phyloP scores from a whole-genome alignment of 2,888 invertebrate genomes.

The Hanleya hanleyi region DNA sequence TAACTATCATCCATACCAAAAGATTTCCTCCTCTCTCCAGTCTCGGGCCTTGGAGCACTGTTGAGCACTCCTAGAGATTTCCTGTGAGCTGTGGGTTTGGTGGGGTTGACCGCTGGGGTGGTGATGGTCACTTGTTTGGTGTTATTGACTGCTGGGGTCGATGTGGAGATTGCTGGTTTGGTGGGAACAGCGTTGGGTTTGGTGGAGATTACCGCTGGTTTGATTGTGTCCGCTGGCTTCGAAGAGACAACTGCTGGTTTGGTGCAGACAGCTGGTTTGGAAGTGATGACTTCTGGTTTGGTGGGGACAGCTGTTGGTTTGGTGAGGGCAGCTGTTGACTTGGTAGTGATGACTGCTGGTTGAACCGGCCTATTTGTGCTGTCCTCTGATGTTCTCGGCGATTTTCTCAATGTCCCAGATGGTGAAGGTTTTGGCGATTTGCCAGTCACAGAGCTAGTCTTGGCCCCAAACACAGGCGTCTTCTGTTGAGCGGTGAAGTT shows the following conservation, averaged over 20 bases:
- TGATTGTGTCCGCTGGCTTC: too few relatives aligned
- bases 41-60: not conserved
- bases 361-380: too few relatives aligned
- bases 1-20: not conserved
- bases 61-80: not conserved
- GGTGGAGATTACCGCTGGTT: not conserved
- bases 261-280: too few relatives aligned
- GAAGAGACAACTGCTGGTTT: too few relatives aligned
- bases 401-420: too few relatives aligned
- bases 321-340: too few relatives aligned
- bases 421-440: not conserved
- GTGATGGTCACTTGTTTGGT: not conserved
- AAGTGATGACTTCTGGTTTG: too few relatives aligned
- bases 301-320: too few relatives aligned
- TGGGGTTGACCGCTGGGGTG: too few relatives aligned
- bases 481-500: not conserved
- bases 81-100: not conserved
- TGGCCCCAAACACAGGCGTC: not conserved
- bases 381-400: too few relatives aligned
- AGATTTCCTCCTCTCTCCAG: not conserved
- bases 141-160: not conserved
- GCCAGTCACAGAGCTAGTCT: not conserved
- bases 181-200: not conserved
- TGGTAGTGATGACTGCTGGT: too few relatives aligned
- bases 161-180: not conserved